A percentile compares a stretch with the other conserved stretches of the same genome.
Evolutionary conservation across 2,113 vertebrate genomes (phyloP).

Genomic region (Nerophis lumbriciformis): DNA sequence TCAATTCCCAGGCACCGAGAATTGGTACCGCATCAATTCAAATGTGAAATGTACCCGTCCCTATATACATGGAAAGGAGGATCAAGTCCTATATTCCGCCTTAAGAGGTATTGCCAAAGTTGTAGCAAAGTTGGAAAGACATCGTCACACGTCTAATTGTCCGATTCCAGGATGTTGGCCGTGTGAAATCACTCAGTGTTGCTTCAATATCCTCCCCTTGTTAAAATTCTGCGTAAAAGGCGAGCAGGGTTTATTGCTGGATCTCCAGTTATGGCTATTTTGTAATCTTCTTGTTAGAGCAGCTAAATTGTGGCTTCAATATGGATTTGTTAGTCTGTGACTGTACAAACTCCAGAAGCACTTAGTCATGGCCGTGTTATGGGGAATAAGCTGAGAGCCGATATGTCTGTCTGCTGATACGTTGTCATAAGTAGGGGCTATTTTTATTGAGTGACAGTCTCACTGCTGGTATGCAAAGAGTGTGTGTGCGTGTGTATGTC

Average conservation of each 20-base stretch:
- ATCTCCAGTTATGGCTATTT: background rate
- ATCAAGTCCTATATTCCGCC: too few relatives aligned
- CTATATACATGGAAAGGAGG: background rate
- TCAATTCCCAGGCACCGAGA: too few relatives aligned
- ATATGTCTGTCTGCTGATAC: constrained; percentile 30
- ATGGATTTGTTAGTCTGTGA: background rate
- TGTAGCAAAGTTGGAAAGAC: too few relatives aligned
- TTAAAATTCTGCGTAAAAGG: background rate
- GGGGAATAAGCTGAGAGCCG: constrained; percentile 12
- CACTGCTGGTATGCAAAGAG: constrained; percentile 12
- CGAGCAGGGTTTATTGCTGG: background rate
- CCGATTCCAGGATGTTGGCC: background rate
- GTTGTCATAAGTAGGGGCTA: constrained; percentile 31
- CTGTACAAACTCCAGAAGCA: constrained; percentile 1
- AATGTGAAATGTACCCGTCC: too few relatives aligned
- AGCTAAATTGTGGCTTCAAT: background rate
- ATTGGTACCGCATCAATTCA: too few relatives aligned
- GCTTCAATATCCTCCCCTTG: background rate
- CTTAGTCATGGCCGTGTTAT: constrained; percentile 12
- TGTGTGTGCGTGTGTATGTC: constrained; percentile 2
- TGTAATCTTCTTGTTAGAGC: background rate
- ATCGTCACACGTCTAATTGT: background rate
- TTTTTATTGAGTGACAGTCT: constrained; percentile 31
- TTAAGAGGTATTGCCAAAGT: too few relatives aligned
- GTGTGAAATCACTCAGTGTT: background rate